Base-by-base conservation (phyloP, 1,140 invertebrate species). In the Cydia splendana region DNA sequence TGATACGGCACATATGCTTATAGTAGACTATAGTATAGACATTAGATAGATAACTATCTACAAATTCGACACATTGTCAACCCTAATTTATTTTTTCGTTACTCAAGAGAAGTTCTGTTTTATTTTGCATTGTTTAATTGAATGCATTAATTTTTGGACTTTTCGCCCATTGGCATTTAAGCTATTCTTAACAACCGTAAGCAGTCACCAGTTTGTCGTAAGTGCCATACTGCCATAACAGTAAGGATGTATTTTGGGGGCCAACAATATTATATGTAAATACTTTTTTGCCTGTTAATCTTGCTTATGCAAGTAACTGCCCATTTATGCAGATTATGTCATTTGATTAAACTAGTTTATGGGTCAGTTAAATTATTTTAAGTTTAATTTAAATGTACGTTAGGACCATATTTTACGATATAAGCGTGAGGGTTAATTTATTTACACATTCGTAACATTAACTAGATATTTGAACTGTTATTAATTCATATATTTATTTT, bases 311-410 rank as follows among this genome's bases (percentile, higher is more conserved):
- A 62, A 53, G 15, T 62, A 62, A 62, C n/a, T 62, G 53, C 53
- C 18, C 7, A 20, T 62, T 62, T 62, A 62, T 62, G 53, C 53
- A 62, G 53, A 62, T 62, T 18, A 62, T 9, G 18, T 1, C 53
- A 18, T 62, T 62, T 62, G n/a, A 20, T 62, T 62, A 62, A 20
- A 62, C n/a, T 62, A 62, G 53, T 62, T 62, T 62, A 62, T 62
- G 53, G 53, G 53, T 62, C 53, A 62, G 53, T 62, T 20, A 62
- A 62, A 62, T 62, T 62, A 20, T 57, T 51, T 18, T 15, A 53
- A 53, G 48, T 53, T 4, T 24, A 62, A 62, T 62, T 18, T 24
- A 24, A 62, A 62, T 62, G 57, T 62, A 24, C 9, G 18, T 62
- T 62, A 62, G 1, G 9, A 24, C 57, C 18, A 62, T 62, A 24